phyloP scores from a whole-genome alignment of 37 sponge, comb jelly and placozoan species.

The Spongilla lacustris region DNA sequence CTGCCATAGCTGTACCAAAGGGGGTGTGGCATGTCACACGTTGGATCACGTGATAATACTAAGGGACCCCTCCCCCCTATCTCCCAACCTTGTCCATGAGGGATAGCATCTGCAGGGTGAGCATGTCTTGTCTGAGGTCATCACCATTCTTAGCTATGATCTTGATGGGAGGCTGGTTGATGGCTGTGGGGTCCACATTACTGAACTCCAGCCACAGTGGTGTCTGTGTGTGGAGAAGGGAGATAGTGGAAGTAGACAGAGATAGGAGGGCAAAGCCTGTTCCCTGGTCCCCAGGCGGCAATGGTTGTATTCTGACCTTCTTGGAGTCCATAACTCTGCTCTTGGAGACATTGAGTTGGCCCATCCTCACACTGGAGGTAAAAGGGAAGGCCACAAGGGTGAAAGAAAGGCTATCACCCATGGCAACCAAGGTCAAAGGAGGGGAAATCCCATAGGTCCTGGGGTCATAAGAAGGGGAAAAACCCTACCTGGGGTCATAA shows the following conservation, averaged over 20 bases:
- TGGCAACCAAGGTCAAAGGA: no score
- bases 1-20: slow-evolving; percentile 73
- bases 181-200: slow-evolving; percentile 67
- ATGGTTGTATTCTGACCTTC: slow-evolving; percentile 57
- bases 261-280: no score
- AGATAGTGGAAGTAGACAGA: not conserved
- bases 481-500: slow-evolving; percentile 59
- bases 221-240: slow-evolving; percentile 21
- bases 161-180: slow-evolving; percentile 54
- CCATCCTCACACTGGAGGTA: slow-evolving; percentile 53
- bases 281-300: not conserved
- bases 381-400: not conserved
- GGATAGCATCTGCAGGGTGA: slow-evolving; percentile 90
- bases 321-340: slow-evolving; percentile 90
- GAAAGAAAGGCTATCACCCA: not conserved
- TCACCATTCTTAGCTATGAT: slow-evolving; percentile 92
- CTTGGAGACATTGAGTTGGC: slow-evolving; percentile 45
- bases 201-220: slow-evolving; percentile 94
- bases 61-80: not conserved
- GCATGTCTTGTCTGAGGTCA: slow-evolving; percentile 95
- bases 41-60: not conserved
- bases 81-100: slow-evolving; percentile 86
- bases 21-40: not conserved
- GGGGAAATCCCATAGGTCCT: no score
- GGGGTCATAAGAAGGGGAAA: not conserved